Percentiles rank a stretch among this genome's conserved stretches.
Conservation (phyloP, 1,140 invertebrate species). For the Mizuhopecten yessoensis region DNA sequence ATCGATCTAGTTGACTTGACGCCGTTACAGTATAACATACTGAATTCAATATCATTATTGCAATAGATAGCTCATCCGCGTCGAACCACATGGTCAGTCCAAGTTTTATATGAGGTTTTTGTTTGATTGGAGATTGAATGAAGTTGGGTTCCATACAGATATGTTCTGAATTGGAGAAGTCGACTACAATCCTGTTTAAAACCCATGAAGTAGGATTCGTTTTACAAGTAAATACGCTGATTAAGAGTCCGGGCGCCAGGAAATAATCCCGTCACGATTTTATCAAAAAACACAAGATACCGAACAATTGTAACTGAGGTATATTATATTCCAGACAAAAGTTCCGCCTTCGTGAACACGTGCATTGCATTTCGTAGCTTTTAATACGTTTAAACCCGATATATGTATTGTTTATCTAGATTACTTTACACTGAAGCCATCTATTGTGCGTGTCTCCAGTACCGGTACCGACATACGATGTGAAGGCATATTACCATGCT, state of each 20-base stretch:
- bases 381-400: neutral
- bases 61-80: slow-evolving; percentile 11
- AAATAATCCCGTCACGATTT: neutral
- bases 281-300: slow-evolving; percentile 4
- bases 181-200: neutral
- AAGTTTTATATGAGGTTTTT: neutral
- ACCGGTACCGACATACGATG: neutral
- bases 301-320: neutral
- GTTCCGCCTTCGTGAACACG: slow-evolving; percentile 19
- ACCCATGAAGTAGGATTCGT: neutral
- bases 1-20: neutral
- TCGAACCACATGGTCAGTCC: neutral
- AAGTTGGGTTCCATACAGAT: neutral
- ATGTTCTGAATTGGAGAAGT: slow-evolving; percentile 15
- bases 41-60: slow-evolving; percentile 33
- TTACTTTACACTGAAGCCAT: neutral
- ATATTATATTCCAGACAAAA: neutral
- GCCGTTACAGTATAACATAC: neutral
- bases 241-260: slow-evolving; percentile 19
- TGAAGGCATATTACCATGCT: neutral
- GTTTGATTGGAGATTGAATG: neutral
- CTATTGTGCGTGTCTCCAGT: neutral
- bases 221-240: slow-evolving; percentile 27
- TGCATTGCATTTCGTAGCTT: slow-evolving; percentile 15
- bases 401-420: slow-evolving; percentile 35